Conservation (phyloP, 2,113 vertebrate species). For the Nycticorax nycticorax region DNA sequence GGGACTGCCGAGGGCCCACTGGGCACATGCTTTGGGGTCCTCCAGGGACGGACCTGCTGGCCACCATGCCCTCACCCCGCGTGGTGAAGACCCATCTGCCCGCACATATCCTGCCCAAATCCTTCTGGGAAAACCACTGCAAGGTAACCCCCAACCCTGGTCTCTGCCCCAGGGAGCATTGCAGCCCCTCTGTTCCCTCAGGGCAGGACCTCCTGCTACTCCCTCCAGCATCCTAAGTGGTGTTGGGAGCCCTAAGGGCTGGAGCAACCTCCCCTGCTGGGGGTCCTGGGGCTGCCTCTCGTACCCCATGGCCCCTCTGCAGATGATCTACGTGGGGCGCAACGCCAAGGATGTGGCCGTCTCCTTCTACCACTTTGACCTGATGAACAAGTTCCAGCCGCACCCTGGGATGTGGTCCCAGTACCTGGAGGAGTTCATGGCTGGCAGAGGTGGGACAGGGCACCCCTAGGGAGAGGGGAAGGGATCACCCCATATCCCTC, state of each 20-base stretch:
- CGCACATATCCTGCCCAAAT: conserved; percentile 59
- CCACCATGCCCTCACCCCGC: conserved; percentile 58
- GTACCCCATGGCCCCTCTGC: background rate
- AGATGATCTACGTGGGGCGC: conserved; percentile 88
- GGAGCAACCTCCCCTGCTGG: background rate
- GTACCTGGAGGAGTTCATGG: conserved; percentile 84
- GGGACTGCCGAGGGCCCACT: background rate
- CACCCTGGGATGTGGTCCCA: conserved; percentile 81
- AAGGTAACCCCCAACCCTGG: conserved; percentile 58
- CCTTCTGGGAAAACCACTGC: conserved; percentile 76
- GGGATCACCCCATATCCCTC: background rate
- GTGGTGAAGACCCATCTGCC: conserved; percentile 76
- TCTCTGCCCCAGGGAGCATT: too few relatives aligned
- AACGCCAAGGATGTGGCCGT: conserved; percentile 90
- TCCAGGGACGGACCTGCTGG: conserved; percentile 63
- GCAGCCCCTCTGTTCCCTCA: background rate
- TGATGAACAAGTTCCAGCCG: conserved; percentile 81
- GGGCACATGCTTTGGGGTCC: background rate
- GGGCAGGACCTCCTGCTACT: background rate
- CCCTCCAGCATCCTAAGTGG: background rate
- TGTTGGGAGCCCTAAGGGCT: background rate
- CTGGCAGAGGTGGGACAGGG: conserved; percentile 74
- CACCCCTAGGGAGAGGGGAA: accelerated
- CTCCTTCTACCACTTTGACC: conserved; percentile 87
- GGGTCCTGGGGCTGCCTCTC: background rate